phyloP scores from a whole-genome alignment of 92 coral and sea anemone genomes.

The Siderastrea radians region DNA sequence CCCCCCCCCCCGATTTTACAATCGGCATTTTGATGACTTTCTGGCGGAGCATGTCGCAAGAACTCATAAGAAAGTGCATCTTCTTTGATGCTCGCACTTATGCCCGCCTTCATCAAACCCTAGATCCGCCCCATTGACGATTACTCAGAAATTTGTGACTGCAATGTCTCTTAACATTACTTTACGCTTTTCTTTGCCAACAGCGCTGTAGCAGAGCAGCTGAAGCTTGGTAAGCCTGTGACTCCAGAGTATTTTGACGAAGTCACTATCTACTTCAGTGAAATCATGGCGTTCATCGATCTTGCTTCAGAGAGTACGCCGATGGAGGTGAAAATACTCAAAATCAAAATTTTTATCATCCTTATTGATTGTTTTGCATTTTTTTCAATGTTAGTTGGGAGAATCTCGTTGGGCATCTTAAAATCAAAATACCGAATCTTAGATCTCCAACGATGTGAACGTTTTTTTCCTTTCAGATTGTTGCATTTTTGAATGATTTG shows the following conservation, averaged over 20 bases:
- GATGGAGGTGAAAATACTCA: constrained; percentile 67
- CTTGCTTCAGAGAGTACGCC: constrained; percentile 92
- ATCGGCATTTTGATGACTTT: no score
- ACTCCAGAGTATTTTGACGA: constrained; percentile 85
- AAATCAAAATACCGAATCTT: background rate
- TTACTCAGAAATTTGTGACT: no score
- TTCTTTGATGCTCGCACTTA: background rate
- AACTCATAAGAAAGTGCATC: no score
- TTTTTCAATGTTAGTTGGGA: background rate
- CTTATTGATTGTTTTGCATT: background rate
- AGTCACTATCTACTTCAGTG: constrained; percentile 88
- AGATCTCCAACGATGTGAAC: background rate
- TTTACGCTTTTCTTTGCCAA: background rate
- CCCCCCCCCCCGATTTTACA: no score
- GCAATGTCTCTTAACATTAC: background rate
- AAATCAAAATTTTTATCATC: background rate
- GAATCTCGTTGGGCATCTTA: background rate
- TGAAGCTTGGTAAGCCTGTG: constrained; percentile 83
- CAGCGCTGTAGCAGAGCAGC: constrained; percentile 87
- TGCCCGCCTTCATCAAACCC: background rate
- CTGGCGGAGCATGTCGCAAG: no score
- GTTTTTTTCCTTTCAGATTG: constrained; percentile 69
- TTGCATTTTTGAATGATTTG: constrained; percentile 86
- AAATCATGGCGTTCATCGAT: constrained; percentile 85
- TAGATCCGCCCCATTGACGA: no score